Evolutionary conservation across 2,797 vertebrate species (phyloP), one percentile per base, ranked within the genome.

Genomic region (Periparus ater): DNA sequence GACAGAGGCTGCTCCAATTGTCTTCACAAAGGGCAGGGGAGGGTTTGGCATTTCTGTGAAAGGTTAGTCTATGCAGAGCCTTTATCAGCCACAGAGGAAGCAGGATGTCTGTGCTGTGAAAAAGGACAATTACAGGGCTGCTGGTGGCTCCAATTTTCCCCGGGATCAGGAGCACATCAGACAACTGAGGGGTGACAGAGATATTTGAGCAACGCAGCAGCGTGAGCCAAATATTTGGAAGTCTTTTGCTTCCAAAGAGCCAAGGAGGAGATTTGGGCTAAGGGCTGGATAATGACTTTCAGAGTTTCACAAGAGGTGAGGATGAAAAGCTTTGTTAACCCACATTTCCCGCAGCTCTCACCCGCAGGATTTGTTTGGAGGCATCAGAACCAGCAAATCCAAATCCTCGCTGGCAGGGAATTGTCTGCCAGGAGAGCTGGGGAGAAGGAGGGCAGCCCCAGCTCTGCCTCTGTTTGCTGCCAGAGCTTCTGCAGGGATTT

Each of bases 11-110:
- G 67, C 45, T 78, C 18, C 68, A 36, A 79, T 61, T 82, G 89
- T 70, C 88, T 96, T 58, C 85, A 82, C 85, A 91, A 96, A 97
- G 91, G 89, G 94, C 94, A 96, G 78, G 63, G 91, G 85, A 93
- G 88, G 91, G 66, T 78, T 80, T 95, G 95, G 92, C 93, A 92
- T 92, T 94, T 95, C 88, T 81, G 67, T 42, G 78, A 96, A 90
- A 96, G 95, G 89, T 95, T 90, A 95, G 38, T 25, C 68, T 54
- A 1, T 34, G 53, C 74, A 1, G 15, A 84, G 73, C 26, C 88
- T 93, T 84, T 84, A 84, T 92, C 96, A 70, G 91, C 21, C 57
- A 45, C 75, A 12, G 53, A 92, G 80, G 76, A 85, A 89, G 94
- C 87, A 95, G 75, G 85, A 88, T 47, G 91, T 51, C 73, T 89